These are phyloP conservation scores for Molanna angustata DNA, from an alignment of 2,888 invertebrate genomes.

Conservation along the genomic window DNA sequence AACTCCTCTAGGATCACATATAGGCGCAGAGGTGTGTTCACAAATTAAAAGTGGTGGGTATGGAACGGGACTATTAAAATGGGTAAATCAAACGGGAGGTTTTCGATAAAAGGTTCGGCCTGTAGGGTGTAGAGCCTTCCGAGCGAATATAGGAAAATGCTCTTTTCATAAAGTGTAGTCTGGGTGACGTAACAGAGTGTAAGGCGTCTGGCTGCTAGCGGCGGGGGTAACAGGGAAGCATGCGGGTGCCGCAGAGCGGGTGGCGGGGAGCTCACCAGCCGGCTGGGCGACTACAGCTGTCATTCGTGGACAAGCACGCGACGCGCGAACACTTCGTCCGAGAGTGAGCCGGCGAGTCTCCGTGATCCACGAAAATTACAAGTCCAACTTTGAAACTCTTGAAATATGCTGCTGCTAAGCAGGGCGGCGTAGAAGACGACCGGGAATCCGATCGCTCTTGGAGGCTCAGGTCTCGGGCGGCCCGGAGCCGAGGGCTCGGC, in stretches of 20 bases:
- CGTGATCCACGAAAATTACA: slow-evolving; percentile 17
- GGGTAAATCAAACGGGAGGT: too few relatives aligned
- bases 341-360: slow-evolving; percentile 14
- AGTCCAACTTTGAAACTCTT: not conserved
- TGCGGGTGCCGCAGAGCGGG: slow-evolving; percentile 19
- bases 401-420: slow-evolving; percentile 4
- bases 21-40: slow-evolving; percentile 12
- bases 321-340: slow-evolving; percentile 20
- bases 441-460: slow-evolving; percentile 9
- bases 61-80: too few relatives aligned
- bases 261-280: slow-evolving; percentile 18
- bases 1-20: slow-evolving; percentile 20
- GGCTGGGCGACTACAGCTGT: slow-evolving; percentile 25
- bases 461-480: slow-evolving; percentile 11
- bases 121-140: too few relatives aligned
- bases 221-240: slow-evolving; percentile 12
- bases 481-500: slow-evolving; percentile 24
- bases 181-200: slow-evolving; percentile 2
- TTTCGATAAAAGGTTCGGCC: too few relatives aligned
- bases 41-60: not conserved
- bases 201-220: not conserved
- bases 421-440: slow-evolving; percentile 7
- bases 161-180: not conserved
- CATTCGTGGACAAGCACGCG: slow-evolving; percentile 31
- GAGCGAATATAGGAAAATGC: too few relatives aligned